Conservation (phyloP, 2,888 invertebrate genomes). For the Aphidoletes aphidimyza region DNA sequence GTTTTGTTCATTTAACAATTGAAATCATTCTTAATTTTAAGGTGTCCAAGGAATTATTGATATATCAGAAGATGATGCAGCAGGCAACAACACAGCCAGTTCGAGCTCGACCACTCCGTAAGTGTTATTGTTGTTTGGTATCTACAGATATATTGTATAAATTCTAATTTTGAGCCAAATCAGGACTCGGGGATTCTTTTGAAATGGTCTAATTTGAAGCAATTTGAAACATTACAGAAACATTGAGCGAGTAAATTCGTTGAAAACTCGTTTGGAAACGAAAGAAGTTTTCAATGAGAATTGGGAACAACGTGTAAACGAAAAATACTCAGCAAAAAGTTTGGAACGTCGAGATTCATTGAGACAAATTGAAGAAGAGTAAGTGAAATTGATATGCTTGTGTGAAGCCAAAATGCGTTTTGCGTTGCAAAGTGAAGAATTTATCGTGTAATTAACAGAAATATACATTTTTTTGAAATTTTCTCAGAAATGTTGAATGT, state of each 20-base stretch:
- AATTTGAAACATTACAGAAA: slow-evolving; percentile 55
- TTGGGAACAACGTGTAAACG: slow-evolving; percentile 70
- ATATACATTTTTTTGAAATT: background rate
- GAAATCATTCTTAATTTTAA: background rate
- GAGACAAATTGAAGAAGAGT: slow-evolving; percentile 67
- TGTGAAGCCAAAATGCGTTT: background rate
- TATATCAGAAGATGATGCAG: background rate
- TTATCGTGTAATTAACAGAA: background rate
- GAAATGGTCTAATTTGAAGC: no score
- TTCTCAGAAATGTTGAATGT: background rate
- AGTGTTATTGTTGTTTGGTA: background rate
- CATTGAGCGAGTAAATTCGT: slow-evolving; percentile 68
- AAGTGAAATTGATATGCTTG: slow-evolving; percentile 61
- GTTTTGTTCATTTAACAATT: background rate
- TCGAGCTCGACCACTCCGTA: background rate
- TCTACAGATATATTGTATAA: background rate
- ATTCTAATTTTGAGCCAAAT: no score
- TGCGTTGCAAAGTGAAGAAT: background rate
- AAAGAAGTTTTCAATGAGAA: slow-evolving; percentile 68
- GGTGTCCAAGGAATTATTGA: slow-evolving; percentile 2
- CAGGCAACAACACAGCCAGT: background rate
- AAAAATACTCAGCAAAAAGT: slow-evolving; percentile 66
- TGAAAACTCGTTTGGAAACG: slow-evolving; percentile 70
- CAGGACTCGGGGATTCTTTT: no score
- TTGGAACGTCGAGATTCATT: slow-evolving; percentile 66